A percentile compares a stretch with the other conserved stretches of the same genome.
phyloP scores from a whole-genome alignment of 2,888 invertebrate genomes.

The Criorhina ranunculi region DNA sequence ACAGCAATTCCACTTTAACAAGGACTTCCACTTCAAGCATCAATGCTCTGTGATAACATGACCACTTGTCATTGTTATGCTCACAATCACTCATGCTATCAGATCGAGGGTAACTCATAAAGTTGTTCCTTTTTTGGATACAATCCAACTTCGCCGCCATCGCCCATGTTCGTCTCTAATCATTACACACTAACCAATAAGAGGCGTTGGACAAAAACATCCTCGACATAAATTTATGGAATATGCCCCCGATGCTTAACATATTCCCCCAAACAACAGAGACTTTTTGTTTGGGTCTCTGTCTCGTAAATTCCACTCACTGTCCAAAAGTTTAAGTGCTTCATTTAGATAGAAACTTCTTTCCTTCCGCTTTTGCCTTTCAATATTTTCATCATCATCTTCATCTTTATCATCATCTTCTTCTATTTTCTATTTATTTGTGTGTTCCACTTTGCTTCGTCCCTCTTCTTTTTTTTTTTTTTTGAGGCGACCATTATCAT shows the following conservation, averaged over 20 bases:
- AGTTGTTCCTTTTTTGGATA: slow-evolving; percentile 57
- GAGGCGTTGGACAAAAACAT: slow-evolving; percentile 43
- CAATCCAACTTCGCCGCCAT: slow-evolving; percentile 54
- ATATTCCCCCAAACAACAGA: slow-evolving; percentile 54
- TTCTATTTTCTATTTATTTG: slow-evolving; percentile 68
- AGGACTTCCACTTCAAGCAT: slow-evolving; percentile 45
- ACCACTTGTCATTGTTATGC: slow-evolving; percentile 44
- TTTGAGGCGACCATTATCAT: slow-evolving; percentile 47
- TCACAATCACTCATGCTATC: slow-evolving; percentile 40
- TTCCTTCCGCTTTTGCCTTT: slow-evolving; percentile 64
- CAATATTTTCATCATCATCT: slow-evolving; percentile 62
- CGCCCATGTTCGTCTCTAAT: slow-evolving; percentile 19
- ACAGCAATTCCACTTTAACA: slow-evolving; percentile 25
- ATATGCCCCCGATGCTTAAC: slow-evolving; percentile 44
- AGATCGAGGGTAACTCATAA: slow-evolving; percentile 27
- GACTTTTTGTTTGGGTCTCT: slow-evolving; percentile 17
- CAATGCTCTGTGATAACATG: slow-evolving; percentile 38
- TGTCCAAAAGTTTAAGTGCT: slow-evolving; percentile 73
- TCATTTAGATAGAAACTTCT: slow-evolving; percentile 64
- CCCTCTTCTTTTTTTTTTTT: not conserved
- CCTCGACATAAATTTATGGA: slow-evolving; percentile 67
- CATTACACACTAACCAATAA: slow-evolving; percentile 36
- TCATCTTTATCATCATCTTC: slow-evolving; percentile 29
- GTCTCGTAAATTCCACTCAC: slow-evolving; percentile 57
- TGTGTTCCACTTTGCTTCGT: slow-evolving; percentile 37